Percentiles rank a stretch among this genome's conserved stretches.
Evolutionary conservation across 1,140 invertebrate species (phyloP).

Genomic region (Drosophila fuyamai): DNA sequence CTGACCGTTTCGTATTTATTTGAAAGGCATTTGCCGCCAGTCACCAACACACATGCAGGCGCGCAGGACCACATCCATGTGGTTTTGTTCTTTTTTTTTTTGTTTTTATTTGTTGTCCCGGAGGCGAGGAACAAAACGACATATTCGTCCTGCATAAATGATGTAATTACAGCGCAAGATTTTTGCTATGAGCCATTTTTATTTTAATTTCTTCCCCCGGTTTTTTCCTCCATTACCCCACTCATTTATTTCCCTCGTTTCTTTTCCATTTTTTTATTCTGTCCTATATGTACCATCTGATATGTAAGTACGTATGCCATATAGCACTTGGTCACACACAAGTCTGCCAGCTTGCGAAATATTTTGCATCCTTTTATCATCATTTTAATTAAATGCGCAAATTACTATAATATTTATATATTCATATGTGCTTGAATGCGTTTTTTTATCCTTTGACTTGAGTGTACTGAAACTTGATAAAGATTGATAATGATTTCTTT

Average conservation of each 20-base stretch:
- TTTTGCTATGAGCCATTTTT: conserved; percentile 83
- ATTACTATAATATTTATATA: conserved; percentile 74
- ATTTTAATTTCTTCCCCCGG: conserved; percentile 76
- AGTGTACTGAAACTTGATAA: not conserved
- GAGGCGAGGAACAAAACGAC: conserved; percentile 69
- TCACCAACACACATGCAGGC: conserved; percentile 35
- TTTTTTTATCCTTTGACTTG: conserved; percentile 1
- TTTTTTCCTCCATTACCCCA: conserved; percentile 5
- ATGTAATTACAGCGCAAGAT: conserved; percentile 83
- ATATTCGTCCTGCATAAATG: conserved; percentile 83
- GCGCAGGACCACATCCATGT: conserved; percentile 24
- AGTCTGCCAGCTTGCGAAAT: conserved; percentile 64
- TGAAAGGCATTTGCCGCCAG: conserved; percentile 75
- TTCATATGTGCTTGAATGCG: conserved; percentile 28
- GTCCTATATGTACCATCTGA: conserved; percentile 19
- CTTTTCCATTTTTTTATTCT: conserved; percentile 25
- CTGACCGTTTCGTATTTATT: conserved; percentile 83
- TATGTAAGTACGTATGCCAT: conserved; percentile 17
- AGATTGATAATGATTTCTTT: not conserved
- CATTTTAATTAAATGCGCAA: conserved; percentile 80
- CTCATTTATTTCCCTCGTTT: conserved; percentile 54
- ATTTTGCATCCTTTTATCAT: conserved; percentile 80
- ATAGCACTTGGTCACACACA: conserved; percentile 30
- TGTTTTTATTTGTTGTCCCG: conserved; percentile 17
- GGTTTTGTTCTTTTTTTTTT: not conserved